Evolutionary conservation across 1,140 invertebrate genomes (phyloP).

Genomic region (Telenomus remus): DNA sequence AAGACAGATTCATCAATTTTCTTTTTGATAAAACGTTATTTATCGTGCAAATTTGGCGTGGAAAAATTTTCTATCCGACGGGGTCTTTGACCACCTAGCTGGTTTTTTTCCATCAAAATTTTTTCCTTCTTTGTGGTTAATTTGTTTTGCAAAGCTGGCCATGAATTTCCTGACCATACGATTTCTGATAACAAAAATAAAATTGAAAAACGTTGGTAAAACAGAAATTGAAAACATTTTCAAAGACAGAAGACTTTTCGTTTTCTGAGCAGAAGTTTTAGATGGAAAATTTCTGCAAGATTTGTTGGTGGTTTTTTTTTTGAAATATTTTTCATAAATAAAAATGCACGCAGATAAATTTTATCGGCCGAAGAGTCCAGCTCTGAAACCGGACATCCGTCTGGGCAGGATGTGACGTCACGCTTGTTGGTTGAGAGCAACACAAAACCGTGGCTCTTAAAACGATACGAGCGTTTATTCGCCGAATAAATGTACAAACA

Average conservation of each 20-base stretch:
- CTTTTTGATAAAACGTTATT: conserved; percentile 18
- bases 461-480: conserved; percentile 64
- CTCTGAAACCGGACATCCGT: conserved; percentile 71
- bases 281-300: neutral
- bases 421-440: conserved; percentile 56
- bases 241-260: no score
- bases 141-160: no score
- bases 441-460: conserved; percentile 51
- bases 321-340: conserved; percentile 55
- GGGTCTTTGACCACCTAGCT: no score
- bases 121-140: no score
- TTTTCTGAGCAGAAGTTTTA: no score
- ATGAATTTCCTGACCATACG: conserved; percentile 35
- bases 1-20: conserved; percentile 35
- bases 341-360: conserved; percentile 62
- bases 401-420: conserved; percentile 73
- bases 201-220: neutral
- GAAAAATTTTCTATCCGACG: no score
- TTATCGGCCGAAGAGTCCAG: conserved; percentile 71
- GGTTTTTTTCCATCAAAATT: no score
- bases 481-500: conserved; percentile 58
- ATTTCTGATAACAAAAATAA: conserved; percentile 9
- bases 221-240: no score
- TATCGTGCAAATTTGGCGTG: neutral
- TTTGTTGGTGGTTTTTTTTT: conserved; percentile 1